Evolutionary conservation across 2,888 invertebrate species (phyloP).

Genomic region (Spilosoma lubricipeda): DNA sequence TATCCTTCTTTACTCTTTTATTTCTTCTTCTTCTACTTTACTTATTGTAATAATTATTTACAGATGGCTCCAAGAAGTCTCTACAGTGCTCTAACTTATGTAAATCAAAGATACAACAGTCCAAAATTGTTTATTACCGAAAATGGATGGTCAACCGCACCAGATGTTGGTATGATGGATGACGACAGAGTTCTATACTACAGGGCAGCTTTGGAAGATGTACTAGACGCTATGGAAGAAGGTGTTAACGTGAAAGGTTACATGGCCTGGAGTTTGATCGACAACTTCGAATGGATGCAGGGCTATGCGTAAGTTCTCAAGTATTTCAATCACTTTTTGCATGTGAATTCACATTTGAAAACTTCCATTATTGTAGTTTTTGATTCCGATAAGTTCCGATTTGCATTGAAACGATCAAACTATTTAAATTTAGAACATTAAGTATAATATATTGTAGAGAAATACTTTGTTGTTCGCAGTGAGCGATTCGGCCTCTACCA

Average conservation of each 20-base stretch:
- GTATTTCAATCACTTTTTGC: too few species aligned
- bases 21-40: too few species aligned
- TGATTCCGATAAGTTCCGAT: background rate
- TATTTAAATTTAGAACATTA: too few species aligned
- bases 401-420: background rate
- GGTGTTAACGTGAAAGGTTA: conserved; percentile 80
- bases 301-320: conserved; percentile 85
- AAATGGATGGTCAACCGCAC: conserved; percentile 84
- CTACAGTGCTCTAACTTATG: conserved; percentile 80
- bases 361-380: too few species aligned
- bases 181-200: conserved; percentile 76
- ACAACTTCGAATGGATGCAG: conserved; percentile 88
- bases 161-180: conserved; percentile 70
- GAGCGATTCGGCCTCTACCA: conserved; percentile 89
- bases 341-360: too few species aligned
- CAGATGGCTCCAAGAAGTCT: conserved; percentile 87
- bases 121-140: conserved; percentile 87
- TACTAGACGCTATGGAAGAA: conserved; percentile 75
- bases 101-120: conserved; percentile 80
- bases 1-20: too few species aligned
- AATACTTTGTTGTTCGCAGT: conserved; percentile 67
- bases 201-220: conserved; percentile 73
- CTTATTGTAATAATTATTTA: background rate
- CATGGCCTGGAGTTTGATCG: conserved; percentile 88
- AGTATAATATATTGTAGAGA: background rate